Percentiles rank a stretch among this genome's conserved stretches.
phyloP scores from a whole-genome alignment of 2,888 invertebrate genomes.

The Ceriagrion tenellum region DNA sequence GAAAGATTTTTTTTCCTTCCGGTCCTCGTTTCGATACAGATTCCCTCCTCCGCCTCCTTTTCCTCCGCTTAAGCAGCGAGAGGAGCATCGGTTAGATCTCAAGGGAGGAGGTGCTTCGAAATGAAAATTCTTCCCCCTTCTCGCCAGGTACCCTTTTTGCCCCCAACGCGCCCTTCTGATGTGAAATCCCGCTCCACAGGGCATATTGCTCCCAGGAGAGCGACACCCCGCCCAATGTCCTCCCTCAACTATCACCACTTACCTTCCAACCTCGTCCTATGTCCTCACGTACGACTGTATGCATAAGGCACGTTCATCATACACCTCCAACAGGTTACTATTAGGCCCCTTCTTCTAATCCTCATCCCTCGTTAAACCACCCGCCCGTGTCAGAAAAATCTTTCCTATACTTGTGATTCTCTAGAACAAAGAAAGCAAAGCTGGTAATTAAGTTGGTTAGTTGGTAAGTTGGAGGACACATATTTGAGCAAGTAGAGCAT shows the following conservation, averaged over 20 bases:
- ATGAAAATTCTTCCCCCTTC: constrained; percentile 11
- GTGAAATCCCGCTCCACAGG: neutral
- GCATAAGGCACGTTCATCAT: neutral
- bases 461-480: too few relatives aligned
- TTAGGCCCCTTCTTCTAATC: neutral
- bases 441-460: too few relatives aligned
- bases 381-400: neutral
- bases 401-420: neutral
- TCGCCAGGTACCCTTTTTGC: neutral
- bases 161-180: neutral
- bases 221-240: neutral
- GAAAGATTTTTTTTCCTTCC: neutral
- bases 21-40: neutral
- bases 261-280: neutral
- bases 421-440: too few relatives aligned
- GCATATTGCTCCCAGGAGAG: neutral
- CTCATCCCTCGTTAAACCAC: neutral
- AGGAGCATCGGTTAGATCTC: neutral
- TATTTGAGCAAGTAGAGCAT: too few relatives aligned
- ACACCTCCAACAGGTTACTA: neutral
- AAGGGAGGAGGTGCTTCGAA: neutral
- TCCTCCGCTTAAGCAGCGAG: neutral
- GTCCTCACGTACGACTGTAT: neutral
- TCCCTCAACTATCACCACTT: neutral
- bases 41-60: neutral